Base-by-base conservation (phyloP, 2,797 vertebrate species). In the Onychomys torridus region DNA sequence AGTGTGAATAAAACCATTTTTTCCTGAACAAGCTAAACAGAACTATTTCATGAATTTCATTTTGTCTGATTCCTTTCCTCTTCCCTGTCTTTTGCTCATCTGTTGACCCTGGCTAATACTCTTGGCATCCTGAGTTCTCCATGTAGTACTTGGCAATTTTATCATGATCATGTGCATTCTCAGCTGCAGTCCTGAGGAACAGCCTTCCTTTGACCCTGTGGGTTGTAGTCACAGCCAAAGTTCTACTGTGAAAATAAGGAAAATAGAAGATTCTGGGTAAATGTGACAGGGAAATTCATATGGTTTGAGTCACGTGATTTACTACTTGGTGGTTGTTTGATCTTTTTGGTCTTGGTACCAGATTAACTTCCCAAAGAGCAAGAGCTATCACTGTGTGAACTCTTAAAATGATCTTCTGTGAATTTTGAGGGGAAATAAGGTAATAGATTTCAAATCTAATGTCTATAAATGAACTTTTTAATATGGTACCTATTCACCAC, bases 161-260 rank as follows among this genome's bases (percentile, higher is more conserved):
- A 21, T 1, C 12, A 4, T 27, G 9, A 49, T 57, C 52, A 88
- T 90, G 83, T 85, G 67, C 61, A 52, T 37, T 95, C 79, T 49
- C 81, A 79, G n/a, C 16, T 91, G 69, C 46, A 87, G 79, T 61
- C 76, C 63, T 79, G 73, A 92, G 84, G 94, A 91, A 95, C 29
- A 96, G 43, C 37, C 92, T 81, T 34, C 21, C 37, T 91, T 85
- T 90, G 92, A 92, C 55, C 46, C 32, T 65, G 13, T 55, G 55
- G 29, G 9, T 63, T 93, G 4, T 67, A 77, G 84, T 76, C 14
- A 67, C 27, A 91, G 61, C n/a, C 71, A 88, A 73, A 91, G 61
- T 37, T 83, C 49, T 19, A 49, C 27, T 83, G 16, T 65, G 25
- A 89, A 82, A 89, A 67, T 65, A 67, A 55, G 90, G 49, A 73